These are phyloP conservation scores for Coregonus suidteri DNA, from an alignment of 2,797 vertebrate species.

Conservation along the genomic window DNA sequence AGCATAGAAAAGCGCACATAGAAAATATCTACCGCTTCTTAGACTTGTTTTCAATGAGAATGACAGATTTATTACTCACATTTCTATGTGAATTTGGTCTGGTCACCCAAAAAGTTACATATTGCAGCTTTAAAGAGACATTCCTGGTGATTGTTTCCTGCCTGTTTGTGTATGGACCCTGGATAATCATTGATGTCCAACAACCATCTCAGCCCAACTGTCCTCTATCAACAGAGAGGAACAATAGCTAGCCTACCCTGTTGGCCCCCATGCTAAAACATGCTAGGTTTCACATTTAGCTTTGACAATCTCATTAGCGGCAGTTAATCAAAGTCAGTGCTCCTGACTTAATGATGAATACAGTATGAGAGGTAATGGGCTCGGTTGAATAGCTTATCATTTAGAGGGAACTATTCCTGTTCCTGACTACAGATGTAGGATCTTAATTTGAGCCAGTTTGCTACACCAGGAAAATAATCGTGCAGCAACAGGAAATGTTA, in stretches of 20 bases:
- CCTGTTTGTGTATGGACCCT: conserved; percentile 5
- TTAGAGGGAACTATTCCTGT: conserved; percentile 17
- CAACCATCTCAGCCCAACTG: neutral
- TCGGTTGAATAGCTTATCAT: conserved; percentile 26
- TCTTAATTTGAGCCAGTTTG: neutral
- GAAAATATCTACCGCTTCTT: no score
- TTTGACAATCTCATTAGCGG: conserved; percentile 35
- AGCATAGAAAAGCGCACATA: no score
- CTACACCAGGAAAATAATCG: neutral
- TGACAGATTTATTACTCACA: no score
- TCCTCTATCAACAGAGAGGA: conserved; percentile 10
- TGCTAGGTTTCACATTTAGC: neutral
- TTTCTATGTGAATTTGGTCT: no score
- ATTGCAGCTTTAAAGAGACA: neutral
- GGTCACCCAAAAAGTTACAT: no score
- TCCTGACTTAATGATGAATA: conserved; percentile 45
- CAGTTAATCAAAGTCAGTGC: conserved; percentile 49
- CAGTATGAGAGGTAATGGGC: conserved; percentile 21
- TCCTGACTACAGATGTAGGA: conserved; percentile 13
- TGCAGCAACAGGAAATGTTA: no score
- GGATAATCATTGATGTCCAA: neutral
- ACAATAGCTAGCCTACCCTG: neutral
- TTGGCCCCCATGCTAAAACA: conserved; percentile 12
- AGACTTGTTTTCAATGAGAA: no score
- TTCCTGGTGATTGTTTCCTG: neutral